Evolutionary conservation across 1,140 invertebrate genomes (phyloP).

Genomic region (Anadara kagoshimensis): DNA sequence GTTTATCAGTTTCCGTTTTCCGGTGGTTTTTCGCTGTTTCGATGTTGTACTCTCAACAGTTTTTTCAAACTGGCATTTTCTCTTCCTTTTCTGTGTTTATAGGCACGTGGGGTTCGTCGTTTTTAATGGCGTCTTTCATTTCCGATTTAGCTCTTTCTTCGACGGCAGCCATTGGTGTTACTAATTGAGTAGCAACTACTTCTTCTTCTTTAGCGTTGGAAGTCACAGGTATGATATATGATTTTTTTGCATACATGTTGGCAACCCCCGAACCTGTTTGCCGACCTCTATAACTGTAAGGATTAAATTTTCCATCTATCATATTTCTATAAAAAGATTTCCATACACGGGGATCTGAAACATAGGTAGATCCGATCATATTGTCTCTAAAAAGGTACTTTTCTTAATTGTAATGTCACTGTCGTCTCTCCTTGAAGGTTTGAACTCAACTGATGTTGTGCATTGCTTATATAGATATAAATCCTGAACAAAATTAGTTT

Average conservation of each 20-base stretch:
- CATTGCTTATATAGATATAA: conserved; percentile 23
- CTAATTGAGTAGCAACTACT: background rate
- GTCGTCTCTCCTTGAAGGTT: too few species aligned
- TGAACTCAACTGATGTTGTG: too few species aligned
- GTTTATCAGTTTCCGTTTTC: background rate
- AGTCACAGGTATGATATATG: background rate
- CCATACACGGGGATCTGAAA: conserved; percentile 14
- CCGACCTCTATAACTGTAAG: conserved; percentile 6
- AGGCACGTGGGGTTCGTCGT: background rate
- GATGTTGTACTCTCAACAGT: background rate
- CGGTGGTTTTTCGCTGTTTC: too few species aligned
- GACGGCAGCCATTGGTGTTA: conserved; percentile 8
- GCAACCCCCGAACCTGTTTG: conserved; percentile 5
- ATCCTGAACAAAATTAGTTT: conserved; percentile 13
- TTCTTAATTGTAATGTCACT: too few species aligned
- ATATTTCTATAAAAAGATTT: conserved; percentile 23
- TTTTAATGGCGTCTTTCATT: conserved; percentile 6
- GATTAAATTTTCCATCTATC: conserved; percentile 14
- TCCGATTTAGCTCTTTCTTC: conserved; percentile 13
- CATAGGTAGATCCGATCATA: conserved; percentile 3
- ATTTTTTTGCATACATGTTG: conserved; percentile 1
- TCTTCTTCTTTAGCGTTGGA: background rate
- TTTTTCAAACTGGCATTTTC: too few species aligned
- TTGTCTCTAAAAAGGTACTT: background rate
- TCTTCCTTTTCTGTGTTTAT: background rate